Percentiles rank a stretch among this genome's conserved stretches.
These are phyloP conservation scores for Hycleus phaleratus DNA, from an alignment of 1,140 invertebrate species.

Conservation along the genomic window DNA sequence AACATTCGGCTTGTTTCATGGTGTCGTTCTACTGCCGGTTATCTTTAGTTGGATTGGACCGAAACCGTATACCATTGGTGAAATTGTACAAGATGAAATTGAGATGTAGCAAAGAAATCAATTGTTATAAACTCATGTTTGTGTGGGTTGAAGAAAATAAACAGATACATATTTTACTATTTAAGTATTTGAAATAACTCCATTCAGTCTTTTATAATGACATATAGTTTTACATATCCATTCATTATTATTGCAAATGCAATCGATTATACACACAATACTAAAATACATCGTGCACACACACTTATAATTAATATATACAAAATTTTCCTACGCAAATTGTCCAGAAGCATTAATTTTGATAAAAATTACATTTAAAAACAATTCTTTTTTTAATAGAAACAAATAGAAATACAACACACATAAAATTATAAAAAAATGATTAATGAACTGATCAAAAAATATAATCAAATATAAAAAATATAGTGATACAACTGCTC, in stretches of 20 bases:
- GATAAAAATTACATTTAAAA: slow-evolving; percentile 19
- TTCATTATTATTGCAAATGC: slow-evolving; percentile 42
- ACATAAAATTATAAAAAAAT: slow-evolving; percentile 9
- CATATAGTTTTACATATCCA: slow-evolving; percentile 43
- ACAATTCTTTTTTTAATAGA: not conserved
- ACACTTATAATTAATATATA: slow-evolving; percentile 36
- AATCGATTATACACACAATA: slow-evolving; percentile 42
- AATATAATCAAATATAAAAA: not conserved
- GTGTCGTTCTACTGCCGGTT: slow-evolving; percentile 67
- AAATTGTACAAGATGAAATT: slow-evolving; percentile 22
- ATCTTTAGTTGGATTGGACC: slow-evolving; percentile 66
- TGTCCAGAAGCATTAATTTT: slow-evolving; percentile 32
- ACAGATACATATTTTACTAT: slow-evolving; percentile 26
- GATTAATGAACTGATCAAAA: not conserved
- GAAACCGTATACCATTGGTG: slow-evolving; percentile 39
- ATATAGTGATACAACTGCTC: slow-evolving; percentile 12
- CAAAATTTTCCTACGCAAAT: slow-evolving; percentile 35
- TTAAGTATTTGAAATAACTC: slow-evolving; percentile 41
- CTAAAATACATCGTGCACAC: slow-evolving; percentile 41
- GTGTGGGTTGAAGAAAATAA: slow-evolving; percentile 7
- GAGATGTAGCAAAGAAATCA: slow-evolving; percentile 1
- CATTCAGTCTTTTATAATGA: slow-evolving; percentile 44
- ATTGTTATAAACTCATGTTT: too few relatives aligned
- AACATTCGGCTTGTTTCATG: slow-evolving; percentile 66
- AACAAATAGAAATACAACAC: slow-evolving; percentile 9